These are phyloP conservation scores for Cryptophagus acutangulus DNA, from an alignment of 2,888 invertebrate species.

Conservation along the genomic window DNA sequence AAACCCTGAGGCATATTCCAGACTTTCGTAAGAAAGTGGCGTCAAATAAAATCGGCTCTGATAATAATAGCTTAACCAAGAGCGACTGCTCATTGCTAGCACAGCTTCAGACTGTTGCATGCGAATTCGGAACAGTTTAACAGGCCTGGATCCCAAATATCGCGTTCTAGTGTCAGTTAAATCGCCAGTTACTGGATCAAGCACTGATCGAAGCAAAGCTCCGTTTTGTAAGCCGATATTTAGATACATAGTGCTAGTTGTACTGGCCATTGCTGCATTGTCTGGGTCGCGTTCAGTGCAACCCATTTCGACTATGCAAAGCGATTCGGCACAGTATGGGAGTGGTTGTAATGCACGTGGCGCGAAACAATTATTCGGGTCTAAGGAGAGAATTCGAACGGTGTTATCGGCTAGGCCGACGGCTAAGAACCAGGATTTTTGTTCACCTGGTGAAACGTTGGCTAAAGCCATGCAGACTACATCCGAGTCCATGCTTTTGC, in stretches of 20 bases:
- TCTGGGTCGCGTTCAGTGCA: constrained; percentile 59
- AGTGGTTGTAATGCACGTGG: constrained; percentile 95
- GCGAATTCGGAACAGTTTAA: constrained; percentile 81
- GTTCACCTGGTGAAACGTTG: constrained; percentile 91
- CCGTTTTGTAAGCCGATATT: constrained; percentile 98
- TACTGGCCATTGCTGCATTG: constrained; percentile 60
- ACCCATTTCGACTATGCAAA: constrained; percentile 94
- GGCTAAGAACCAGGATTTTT: constrained; percentile 90
- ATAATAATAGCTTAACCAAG: constrained; percentile 98
- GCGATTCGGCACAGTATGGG: constrained; percentile 92
- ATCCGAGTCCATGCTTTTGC: constrained; percentile 94
- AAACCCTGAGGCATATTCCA: constrained; percentile 98
- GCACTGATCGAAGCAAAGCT: constrained; percentile 84
- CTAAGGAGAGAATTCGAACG: constrained; percentile 94
- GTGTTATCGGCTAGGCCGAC: constrained; percentile 95
- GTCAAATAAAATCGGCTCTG: constrained; percentile 95
- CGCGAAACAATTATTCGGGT: constrained; percentile 93
- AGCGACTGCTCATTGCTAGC: constrained; percentile 93
- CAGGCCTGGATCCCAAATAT: constrained; percentile 91
- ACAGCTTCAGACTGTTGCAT: constrained; percentile 97
- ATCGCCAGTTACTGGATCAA: constrained; percentile 95
- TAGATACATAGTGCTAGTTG: constrained; percentile 73
- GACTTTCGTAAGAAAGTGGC: constrained; percentile 90
- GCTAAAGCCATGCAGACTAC: constrained; percentile 98
- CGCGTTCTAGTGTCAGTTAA: constrained; percentile 95